phyloP scores from a whole-genome alignment of 2,888 invertebrate genomes.

The Ichneumoninae sp. region DNA sequence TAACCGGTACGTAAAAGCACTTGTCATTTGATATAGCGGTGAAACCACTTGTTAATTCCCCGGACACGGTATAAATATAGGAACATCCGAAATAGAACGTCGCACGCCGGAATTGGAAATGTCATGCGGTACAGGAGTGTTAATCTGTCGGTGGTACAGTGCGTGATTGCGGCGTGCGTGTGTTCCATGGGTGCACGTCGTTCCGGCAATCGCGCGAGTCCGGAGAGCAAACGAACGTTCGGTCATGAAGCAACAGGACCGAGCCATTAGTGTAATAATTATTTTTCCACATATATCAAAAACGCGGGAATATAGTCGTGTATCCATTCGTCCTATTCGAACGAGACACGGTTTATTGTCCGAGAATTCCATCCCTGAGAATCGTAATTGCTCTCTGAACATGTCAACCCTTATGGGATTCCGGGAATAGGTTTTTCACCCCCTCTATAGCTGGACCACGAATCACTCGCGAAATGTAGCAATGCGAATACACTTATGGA shows the following conservation, averaged over 20 bases:
- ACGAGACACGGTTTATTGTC: neutral
- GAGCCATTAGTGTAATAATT: constrained; percentile 54
- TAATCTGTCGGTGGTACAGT: constrained; percentile 29
- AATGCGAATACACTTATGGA: no score
- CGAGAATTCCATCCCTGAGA: neutral
- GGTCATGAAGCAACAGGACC: constrained; percentile 46
- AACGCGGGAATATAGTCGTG: constrained; percentile 10
- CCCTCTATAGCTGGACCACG: neutral
- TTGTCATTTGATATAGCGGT: constrained; percentile 66
- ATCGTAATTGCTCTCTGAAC: neutral
- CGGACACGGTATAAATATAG: constrained; percentile 68
- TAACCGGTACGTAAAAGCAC: constrained; percentile 24
- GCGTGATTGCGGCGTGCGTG: constrained; percentile 14
- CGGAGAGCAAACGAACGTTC: constrained; percentile 18
- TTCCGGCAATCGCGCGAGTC: constrained; percentile 21
- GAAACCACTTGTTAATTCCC: constrained; percentile 70
- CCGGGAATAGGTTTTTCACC: neutral
- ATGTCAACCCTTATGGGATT: neutral
- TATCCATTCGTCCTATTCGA: constrained; percentile 13
- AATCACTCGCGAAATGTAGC: neutral
- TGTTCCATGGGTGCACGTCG: constrained; percentile 10
- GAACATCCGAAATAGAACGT: constrained; percentile 64
- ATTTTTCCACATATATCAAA: constrained; percentile 20
- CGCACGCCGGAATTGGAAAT: constrained; percentile 69
- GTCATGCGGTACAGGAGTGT: constrained; percentile 60